A percentile compares a stretch with the other conserved stretches of the same genome.
Evolutionary conservation across 2,888 invertebrate species (phyloP).

Genomic region (Acheta domesticus): DNA sequence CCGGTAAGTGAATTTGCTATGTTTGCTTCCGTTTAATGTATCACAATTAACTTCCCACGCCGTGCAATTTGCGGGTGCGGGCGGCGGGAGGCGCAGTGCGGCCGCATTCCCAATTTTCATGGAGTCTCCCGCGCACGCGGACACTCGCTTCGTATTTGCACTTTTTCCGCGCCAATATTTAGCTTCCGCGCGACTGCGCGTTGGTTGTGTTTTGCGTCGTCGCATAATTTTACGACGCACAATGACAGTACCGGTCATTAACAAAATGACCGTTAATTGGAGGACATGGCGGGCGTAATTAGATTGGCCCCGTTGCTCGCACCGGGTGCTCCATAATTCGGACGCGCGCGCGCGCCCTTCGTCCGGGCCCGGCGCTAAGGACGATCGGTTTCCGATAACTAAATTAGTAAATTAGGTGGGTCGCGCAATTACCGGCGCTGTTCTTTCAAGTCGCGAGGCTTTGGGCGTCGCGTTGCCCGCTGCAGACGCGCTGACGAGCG

Average conservation of each 20-base stretch:
- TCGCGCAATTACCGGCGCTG: background rate
- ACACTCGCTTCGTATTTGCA: background rate
- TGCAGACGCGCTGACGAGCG: background rate
- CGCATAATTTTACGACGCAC: slow-evolving; percentile 7
- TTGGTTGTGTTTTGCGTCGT: background rate
- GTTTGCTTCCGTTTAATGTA: too few relatives aligned
- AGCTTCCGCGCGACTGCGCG: background rate
- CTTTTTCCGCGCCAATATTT: slow-evolving; percentile 11
- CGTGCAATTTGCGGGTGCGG: too few relatives aligned
- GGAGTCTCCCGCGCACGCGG: background rate
- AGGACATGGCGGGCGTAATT: slow-evolving; percentile 5
- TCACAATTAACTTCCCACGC: too few relatives aligned
- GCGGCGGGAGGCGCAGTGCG: too few relatives aligned
- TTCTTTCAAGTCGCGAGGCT: background rate
- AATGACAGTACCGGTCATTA: slow-evolving; percentile 18
- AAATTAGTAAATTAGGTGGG: background rate
- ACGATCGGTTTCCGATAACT: slow-evolving; percentile 18
- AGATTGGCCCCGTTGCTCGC: background rate
- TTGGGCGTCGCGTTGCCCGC: background rate
- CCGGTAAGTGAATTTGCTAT: too few relatives aligned
- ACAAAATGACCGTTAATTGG: slow-evolving; percentile 10
- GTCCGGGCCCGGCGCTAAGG: background rate
- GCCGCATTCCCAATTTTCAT: too few relatives aligned
- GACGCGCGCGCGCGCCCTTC: background rate
- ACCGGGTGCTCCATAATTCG: slow-evolving; percentile 7